Evolutionary conservation across 1,140 invertebrate species (phyloP), one percentile per base, ranked within the genome.

Genomic region (Anadara kagoshimensis): DNA sequence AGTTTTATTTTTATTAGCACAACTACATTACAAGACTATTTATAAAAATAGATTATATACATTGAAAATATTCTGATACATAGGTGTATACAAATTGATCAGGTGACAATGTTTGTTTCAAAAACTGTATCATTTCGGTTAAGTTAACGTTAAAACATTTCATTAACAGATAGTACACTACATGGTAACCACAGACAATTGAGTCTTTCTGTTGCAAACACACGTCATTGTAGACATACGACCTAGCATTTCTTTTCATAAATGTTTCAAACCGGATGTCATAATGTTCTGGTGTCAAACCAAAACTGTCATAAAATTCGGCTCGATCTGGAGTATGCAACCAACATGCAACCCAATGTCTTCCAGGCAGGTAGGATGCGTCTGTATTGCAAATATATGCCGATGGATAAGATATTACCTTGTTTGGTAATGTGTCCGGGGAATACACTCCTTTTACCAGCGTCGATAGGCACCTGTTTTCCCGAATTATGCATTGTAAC

Each of bases 301-400:
- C 71, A n/a, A 73, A 29, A 54, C 64, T 73, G 64, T 73, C 64
- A 29, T 53, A 73, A 54, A 67, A 73, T 43, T 59, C 64, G 20
- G 47, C 72, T 36, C 69, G 7, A 5, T 18, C 7, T 11, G 58
- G 49, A 24, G 10, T 49, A 20, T 57, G 43, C 18, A 68, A 12
- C 22, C 20, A 45, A 29, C 68, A 54, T 0, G 24, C 44, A 12
- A 75, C 59, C 73, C 73, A 75, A 57, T 75, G 66, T 59, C 56
- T 41, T 24, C 66, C 66, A 2, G 59, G 58, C 20, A 63, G 59
- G 16, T 49, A 11, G 14, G 53, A 57, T 18, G 41, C n/a, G 54
- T 75, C 73, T 5, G 66, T 75, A n/a, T 75, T 75, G 7, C 47
- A 43, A 8, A 51, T 45, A 53, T 47, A 56, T 0, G 36, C 47